Evolutionary conservation across 2,797 vertebrate genomes (phyloP), one percentile per base, ranked within the genome.

Genomic region (Oreochromis mossambicus): DNA sequence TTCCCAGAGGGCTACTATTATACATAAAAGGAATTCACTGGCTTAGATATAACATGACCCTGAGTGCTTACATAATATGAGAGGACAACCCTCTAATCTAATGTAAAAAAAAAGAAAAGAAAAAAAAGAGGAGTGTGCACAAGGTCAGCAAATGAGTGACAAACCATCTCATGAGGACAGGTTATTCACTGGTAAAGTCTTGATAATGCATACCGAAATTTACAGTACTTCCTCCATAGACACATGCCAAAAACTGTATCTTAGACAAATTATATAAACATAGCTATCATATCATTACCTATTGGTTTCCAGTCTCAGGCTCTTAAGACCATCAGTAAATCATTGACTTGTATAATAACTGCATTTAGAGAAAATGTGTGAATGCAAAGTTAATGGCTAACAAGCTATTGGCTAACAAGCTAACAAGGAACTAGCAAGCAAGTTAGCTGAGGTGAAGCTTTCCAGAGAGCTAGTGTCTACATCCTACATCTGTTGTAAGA

Each of bases 1-100:
- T n/a, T 73, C 36, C 7, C 36, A 75, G 52, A 43, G 51, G 10
- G 24, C 70, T 48, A 76, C 26, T 73, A 38, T 58, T 41, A 15
- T 14, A 58, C 52, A 7, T 46, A 24, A 82, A 84, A 89, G 81
- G 75, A 84, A 51, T 54, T 29, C 82, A 52, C 38, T 78, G 34
- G 52, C 46, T 88, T 79, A 90, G 78, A 84, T 77, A 38, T 82
- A 87, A 88, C 78, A 15, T 34, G 56, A 82, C 38, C 41, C 21
- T 4, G 41, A 48, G 41, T 26, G 66, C 41, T 73, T 73, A 48
- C 26, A 48, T 48, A 46, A 73, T 46, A 2, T 0, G 38, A 70
- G 21, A 70, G 66, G 66, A 70, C 11, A 68, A 43, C 4, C 66
- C 41, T 70, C 14, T 26, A 26, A 70, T 46, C 41, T 46, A 46